phyloP scores from a whole-genome alignment of 2,113 vertebrate species.

The Mixornis gularis region DNA sequence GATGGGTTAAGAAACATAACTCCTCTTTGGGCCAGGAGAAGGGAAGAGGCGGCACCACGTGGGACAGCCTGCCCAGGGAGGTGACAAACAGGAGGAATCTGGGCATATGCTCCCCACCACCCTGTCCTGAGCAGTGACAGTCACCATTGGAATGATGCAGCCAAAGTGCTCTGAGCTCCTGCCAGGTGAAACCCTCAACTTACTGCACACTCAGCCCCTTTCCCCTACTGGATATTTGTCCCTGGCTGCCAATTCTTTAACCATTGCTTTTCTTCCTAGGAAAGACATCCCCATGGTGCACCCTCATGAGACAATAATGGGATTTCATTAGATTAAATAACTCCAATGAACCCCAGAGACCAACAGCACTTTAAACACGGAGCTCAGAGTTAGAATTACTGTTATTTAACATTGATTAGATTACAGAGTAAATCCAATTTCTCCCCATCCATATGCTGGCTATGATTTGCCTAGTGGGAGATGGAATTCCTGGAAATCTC shows the following conservation, averaged over 20 bases:
- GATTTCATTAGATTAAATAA: conserved; percentile 68
- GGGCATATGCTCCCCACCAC: accelerated
- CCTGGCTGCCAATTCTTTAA: neutral
- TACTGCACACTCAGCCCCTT: neutral
- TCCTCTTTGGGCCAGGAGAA: neutral
- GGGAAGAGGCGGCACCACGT: neutral
- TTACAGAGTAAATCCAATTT: conserved; percentile 63
- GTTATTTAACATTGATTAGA: conserved; percentile 65
- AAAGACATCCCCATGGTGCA: neutral
- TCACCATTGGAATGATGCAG: neutral
- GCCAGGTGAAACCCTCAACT: neutral
- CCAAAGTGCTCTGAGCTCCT: neutral
- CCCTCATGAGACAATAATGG: conserved; percentile 43
- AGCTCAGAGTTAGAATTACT: conserved; percentile 37
- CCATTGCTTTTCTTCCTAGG: neutral
- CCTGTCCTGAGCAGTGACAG: neutral
- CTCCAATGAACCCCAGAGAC: conserved; percentile 38
- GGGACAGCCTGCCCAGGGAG: neutral
- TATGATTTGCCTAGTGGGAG: neutral
- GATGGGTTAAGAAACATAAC: neutral
- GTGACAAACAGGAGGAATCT: neutral
- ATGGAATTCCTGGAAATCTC: neutral
- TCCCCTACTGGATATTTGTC: neutral
- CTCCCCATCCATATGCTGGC: neutral
- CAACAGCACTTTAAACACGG: conserved; percentile 39